A percentile compares a stretch with the other conserved stretches of the same genome.
Evolutionary conservation across 2,113 vertebrate genomes (phyloP).

Genomic region (Tricholaema leucomelas): DNA sequence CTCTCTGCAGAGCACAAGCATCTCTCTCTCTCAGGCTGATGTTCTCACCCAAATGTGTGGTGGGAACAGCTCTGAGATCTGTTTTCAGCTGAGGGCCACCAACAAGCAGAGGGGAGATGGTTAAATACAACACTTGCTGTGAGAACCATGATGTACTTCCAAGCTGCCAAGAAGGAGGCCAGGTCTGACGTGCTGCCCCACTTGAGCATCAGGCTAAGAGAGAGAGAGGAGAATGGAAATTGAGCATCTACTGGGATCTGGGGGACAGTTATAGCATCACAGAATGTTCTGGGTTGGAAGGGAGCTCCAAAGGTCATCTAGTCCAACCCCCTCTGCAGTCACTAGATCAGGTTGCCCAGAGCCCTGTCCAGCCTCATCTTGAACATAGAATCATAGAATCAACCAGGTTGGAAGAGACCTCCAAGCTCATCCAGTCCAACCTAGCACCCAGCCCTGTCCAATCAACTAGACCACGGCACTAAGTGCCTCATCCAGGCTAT

Average conservation of each 20-base stretch:
- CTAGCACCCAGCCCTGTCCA: too few relatives aligned
- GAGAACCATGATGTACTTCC: not conserved
- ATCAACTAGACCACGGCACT: too few relatives aligned
- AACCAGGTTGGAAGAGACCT: too few relatives aligned
- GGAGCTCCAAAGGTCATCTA: too few relatives aligned
- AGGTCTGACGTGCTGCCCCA: not conserved
- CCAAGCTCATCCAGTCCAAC: too few relatives aligned
- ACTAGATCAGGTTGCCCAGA: too few relatives aligned
- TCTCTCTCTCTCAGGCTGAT: not conserved
- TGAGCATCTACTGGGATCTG: not conserved
- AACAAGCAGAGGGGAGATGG: not conserved
- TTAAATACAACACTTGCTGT: not conserved
- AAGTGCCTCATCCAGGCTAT: too few relatives aligned
- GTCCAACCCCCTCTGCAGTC: too few relatives aligned
- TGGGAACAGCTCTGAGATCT: not conserved
- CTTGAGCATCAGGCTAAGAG: not conserved
- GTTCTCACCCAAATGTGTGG: not conserved
- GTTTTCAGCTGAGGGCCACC: not conserved
- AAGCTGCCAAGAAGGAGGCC: not conserved
- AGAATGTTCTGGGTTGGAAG: too few relatives aligned
- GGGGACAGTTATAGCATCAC: not conserved
- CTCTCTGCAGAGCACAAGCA: too few relatives aligned
- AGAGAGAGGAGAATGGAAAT: conserved; percentile 21
- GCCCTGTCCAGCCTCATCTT: too few relatives aligned
- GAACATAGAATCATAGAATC: too few relatives aligned